Percentiles rank a stretch among this genome's conserved stretches.
These are phyloP conservation scores for Ricordea florida DNA, from an alignment of 92 coral and sea anemone species.

Conservation along the genomic window DNA sequence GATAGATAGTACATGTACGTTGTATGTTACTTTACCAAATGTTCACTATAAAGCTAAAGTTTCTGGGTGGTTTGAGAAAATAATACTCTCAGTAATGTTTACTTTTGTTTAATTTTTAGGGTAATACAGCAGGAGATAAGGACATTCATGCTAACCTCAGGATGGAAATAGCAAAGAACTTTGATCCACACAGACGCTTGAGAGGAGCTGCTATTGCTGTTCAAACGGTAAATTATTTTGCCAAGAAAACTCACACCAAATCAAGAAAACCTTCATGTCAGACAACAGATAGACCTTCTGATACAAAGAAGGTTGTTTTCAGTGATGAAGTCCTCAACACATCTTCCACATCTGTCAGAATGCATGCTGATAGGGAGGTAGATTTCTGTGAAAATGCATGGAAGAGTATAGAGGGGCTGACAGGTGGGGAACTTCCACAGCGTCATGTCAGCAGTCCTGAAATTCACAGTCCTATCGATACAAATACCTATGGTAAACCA, in stretches of 20 bases:
- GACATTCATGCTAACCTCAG: constrained; percentile 85
- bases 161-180: constrained; percentile 89
- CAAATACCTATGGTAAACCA: too few species aligned
- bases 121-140: constrained; percentile 86
- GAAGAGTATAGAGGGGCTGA: constrained; percentile 14
- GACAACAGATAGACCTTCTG: not conserved
- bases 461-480: constrained; percentile 67
- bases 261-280: constrained; percentile 11
- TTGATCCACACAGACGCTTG: constrained; percentile 80
- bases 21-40: too few species aligned
- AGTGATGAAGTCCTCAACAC: constrained; percentile 46
- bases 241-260: constrained; percentile 38
- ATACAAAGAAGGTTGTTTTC: constrained; percentile 37
- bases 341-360: not conserved
- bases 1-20: too few species aligned
- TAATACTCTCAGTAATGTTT: not conserved
- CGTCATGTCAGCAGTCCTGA: constrained; percentile 83
- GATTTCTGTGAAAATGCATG: constrained; percentile 14
- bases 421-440: constrained; percentile 44
- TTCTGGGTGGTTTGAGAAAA: too few species aligned
- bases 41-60: too few species aligned
- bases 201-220: constrained; percentile 87
- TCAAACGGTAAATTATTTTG: constrained; percentile 88
- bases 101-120: constrained; percentile 43
- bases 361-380: constrained; percentile 13